Base-by-base conservation (phyloP, 2,888 invertebrate genomes). In the Tethea ocularis region DNA sequence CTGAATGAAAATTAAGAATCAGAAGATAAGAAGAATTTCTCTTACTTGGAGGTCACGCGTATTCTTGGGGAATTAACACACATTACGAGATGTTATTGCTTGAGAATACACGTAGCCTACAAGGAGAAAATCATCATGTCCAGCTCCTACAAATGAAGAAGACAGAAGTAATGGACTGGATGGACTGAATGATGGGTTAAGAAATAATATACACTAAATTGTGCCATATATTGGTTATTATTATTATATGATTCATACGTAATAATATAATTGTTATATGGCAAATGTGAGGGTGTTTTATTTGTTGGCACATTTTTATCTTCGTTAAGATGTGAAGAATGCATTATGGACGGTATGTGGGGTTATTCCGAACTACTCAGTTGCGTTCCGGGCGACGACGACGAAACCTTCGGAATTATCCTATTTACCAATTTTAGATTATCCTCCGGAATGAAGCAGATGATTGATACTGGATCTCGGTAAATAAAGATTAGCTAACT, bases 61-160 rank as follows among this genome's bases (percentile, higher is more conserved):
- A 98, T 98, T 97, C 98, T 98, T 98, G 97, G 97, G 98, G 97
- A 97, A 97, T 97, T 98, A 98, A 97, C 98, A 97, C 97, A 96
- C 95, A 95, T 95, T 95, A 92, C 89, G 95, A 96, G 97, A 95
- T 98, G 98, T 98, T 98, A 98, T 98, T 98, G 98, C 98, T 98
- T 98, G 98, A 98, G 98, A 98, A 98, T 98, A 98, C 98, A 98
- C 98, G 98, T 98, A 97, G 97, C 97, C 97, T 96, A 96, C 96
- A 95, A 96, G 96, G 94, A 83, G 78, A 82, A 78, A 83, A 58
- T 79, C 93, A 77, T 80, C 93, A 46, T 41, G 5, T 10, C 10
- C 17, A 20, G 67, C 33, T 36, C 23, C 36, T 46, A n/a, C 23
- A 23, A 51, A 36, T 15, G 51, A 17, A 41, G 26, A 41, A 46